phyloP scores from a whole-genome alignment of 2,888 invertebrate species.

The Philonicus albiceps region DNA sequence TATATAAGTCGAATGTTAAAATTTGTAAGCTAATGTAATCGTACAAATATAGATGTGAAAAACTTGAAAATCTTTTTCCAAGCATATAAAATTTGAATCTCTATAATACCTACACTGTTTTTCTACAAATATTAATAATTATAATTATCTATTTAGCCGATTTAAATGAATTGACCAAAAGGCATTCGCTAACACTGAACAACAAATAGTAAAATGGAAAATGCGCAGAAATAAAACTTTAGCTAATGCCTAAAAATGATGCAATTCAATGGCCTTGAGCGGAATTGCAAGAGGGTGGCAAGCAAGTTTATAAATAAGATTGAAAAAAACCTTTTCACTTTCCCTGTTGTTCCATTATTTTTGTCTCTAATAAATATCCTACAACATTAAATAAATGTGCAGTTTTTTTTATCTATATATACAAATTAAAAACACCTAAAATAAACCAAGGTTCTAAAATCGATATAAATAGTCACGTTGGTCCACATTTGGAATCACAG shows the following conservation, averaged over 20 bases:
- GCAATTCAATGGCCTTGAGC: background rate
- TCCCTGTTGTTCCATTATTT: too few species aligned
- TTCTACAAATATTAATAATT: too few species aligned
- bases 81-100: too few species aligned
- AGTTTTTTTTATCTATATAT: background rate
- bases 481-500: background rate
- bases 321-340: background rate
- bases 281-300: background rate
- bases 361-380: background rate
- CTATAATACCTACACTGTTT: too few species aligned
- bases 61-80: too few species aligned
- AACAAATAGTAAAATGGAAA: background rate
- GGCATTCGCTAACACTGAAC: background rate
- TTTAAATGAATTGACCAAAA: too few species aligned
- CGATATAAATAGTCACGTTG: background rate
- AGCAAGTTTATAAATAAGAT: background rate
- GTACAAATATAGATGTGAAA: too few species aligned
- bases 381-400: background rate
- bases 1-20: too few species aligned
- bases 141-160: too few species aligned
- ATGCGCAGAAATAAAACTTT: background rate
- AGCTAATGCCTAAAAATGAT: background rate
- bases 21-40: too few species aligned
- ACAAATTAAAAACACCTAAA: background rate
- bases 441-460: background rate